These are phyloP conservation scores for Holothuria glaberrima DNA, from an alignment of 35 echinoderm and acorn worm genomes.

Conservation along the genomic window DNA sequence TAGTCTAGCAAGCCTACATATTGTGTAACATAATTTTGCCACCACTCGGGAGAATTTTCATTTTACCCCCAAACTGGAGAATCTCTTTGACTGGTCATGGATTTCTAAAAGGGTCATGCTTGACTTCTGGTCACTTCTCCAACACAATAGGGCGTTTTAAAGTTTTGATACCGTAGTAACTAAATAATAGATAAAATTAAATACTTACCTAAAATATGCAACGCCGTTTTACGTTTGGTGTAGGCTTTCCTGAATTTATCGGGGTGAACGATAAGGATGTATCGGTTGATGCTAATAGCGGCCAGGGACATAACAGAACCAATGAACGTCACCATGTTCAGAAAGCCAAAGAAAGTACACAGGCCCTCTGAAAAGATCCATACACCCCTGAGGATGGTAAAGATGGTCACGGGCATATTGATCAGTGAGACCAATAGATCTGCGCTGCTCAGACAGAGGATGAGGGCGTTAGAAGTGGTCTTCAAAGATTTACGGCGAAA, in stretches of 20 bases:
- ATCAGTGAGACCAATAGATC: constrained; percentile 78
- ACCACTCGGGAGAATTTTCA: too few species aligned
- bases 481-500: constrained; percentile 65
- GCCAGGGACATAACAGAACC: constrained; percentile 96
- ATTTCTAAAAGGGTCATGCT: too few species aligned
- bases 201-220: constrained; percentile 83
- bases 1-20: too few species aligned
- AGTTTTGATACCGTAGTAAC: too few species aligned
- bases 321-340: constrained; percentile 92
- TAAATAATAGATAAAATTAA: too few species aligned
- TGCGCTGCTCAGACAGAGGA: constrained; percentile 90
- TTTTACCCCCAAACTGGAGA: too few species aligned
- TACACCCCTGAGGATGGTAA: constrained; percentile 54
- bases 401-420: constrained; percentile 88
- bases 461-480: constrained; percentile 85
- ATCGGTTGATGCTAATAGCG: constrained; percentile 94
- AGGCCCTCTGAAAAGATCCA: constrained; percentile 42
- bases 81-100: too few species aligned
- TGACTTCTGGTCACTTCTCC: too few species aligned
- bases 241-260: constrained; percentile 72
- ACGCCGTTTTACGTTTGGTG: constrained; percentile 69
- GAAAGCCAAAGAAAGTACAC: constrained; percentile 72
- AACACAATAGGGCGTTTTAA: too few species aligned
- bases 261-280: constrained; percentile 83
- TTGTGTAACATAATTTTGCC: too few species aligned